phyloP scores from a whole-genome alignment of 2,888 invertebrate genomes.

The Campoplex nolae region DNA sequence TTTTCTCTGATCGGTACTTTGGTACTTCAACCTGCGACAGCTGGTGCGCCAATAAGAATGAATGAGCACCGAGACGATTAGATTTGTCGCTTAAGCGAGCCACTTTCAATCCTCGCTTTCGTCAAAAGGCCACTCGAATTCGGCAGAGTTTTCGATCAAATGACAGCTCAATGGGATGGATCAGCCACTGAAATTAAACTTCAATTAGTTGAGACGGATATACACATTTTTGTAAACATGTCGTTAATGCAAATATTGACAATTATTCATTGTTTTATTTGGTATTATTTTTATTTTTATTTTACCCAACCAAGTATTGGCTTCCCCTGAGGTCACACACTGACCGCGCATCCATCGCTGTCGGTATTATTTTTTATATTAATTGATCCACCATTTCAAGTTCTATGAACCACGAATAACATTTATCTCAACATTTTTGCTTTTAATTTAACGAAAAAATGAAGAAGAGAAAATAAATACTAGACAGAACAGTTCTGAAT shows the following conservation, averaged over 20 bases:
- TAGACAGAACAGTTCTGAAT: neutral
- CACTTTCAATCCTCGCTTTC: slow-evolving; percentile 49
- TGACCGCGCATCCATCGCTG: too few species aligned
- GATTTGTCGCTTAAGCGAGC: slow-evolving; percentile 61
- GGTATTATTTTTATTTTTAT: neutral
- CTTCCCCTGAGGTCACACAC: too few species aligned
- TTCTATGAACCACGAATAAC: neutral
- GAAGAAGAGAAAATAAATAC: neutral
- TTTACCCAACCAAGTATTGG: too few species aligned
- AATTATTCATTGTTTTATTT: neutral
- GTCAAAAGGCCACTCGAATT: slow-evolving; percentile 60
- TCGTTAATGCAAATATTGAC: neutral
- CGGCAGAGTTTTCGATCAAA: slow-evolving; percentile 42
- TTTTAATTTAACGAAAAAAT: neutral
- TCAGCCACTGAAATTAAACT: slow-evolving; percentile 47
- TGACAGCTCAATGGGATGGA: neutral
- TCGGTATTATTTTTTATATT: neutral
- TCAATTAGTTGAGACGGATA: slow-evolving; percentile 21
- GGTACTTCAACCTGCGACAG: slow-evolving; percentile 67
- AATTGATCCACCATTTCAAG: neutral
- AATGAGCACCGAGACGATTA: slow-evolving; percentile 59
- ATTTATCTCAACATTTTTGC: neutral
- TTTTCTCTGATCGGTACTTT: neutral
- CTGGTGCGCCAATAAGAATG: slow-evolving; percentile 63
- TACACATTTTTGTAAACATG: slow-evolving; percentile 25